A percentile compares a stretch with the other conserved stretches of the same genome.
These are phyloP conservation scores for Brachymystax lenok DNA, from an alignment of 2,797 vertebrate species.

Conservation along the genomic window DNA sequence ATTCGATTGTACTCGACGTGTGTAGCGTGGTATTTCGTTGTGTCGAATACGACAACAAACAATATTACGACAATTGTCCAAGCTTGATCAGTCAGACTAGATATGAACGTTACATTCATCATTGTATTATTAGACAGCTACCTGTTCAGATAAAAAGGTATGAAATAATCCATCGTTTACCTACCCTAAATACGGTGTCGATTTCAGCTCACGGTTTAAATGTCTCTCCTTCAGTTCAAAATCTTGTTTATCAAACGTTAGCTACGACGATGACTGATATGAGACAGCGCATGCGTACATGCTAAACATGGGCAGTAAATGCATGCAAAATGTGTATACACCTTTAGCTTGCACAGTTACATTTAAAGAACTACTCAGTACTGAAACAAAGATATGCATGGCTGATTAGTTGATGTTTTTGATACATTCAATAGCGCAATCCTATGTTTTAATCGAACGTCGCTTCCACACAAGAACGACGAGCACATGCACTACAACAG, in stretches of 20 bases:
- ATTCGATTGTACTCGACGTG: no score
- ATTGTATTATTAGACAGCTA: not conserved
- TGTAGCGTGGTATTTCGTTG: no score
- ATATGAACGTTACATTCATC: not conserved
- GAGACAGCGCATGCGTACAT: conserved; percentile 58
- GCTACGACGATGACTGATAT: conserved; percentile 33
- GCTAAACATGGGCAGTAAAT: not conserved
- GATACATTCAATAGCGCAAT: not conserved
- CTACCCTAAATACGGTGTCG: conserved; percentile 6
- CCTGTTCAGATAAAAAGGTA: no score
- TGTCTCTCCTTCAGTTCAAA: conserved; percentile 20
- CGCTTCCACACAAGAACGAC: not conserved
- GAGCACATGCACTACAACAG: not conserved
- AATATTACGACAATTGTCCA: no score
- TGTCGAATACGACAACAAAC: no score
- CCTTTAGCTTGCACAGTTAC: not conserved
- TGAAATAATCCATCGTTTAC: not conserved
- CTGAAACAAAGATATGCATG: not conserved
- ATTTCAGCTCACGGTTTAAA: conserved; percentile 64
- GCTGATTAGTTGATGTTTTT: not conserved
- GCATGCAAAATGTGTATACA: not conserved
- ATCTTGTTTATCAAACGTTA: conserved; percentile 54
- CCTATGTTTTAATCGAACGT: not conserved
- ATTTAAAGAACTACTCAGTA: not conserved
- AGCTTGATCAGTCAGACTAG: no score